Base-by-base conservation (phyloP, 2,888 invertebrate species). In the Pocota personata region DNA sequence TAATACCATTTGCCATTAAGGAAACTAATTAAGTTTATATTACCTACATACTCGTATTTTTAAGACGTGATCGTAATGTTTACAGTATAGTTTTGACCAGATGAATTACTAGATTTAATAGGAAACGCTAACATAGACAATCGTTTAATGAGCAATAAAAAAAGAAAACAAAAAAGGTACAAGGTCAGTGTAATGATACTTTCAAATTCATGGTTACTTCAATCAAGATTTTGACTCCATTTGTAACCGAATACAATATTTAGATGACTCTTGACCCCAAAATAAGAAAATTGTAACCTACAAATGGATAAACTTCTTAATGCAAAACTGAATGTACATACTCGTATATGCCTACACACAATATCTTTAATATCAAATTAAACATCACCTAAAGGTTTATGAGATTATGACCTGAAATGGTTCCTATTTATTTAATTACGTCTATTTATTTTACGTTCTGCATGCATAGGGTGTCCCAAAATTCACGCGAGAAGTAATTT, bases 151-250 rank as follows among this genome's bases (percentile, higher is more conserved):
- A 1, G 62, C 16, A 19, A 27, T 46, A 46, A 58, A 46, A 62
- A 43, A 16, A 30, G 2, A 30, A 14, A 21, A 12, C 10, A 12
- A 40, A 16, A 48, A 48, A 48, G 2, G n/a, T 46, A 30, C 46
- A 62, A 62, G 62, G 62, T 62, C 46, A 62, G 12, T 62, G 30
- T 46, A 30, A 43, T 46, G 46, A 19, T 46, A 62, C 16, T n/a
- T 24, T 27, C 24, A 52, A 27, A 27, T 27, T 52, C 62, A 62
- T 16, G 62, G 62, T 46, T 30, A 12, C 19, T 62, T 62, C 30
- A 62, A 62, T 46, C 46, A 32, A 46, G 30, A 30, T 19, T 43
- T 62, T 27, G 14, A 30, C 30, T 19, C 19, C 24, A 24, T 37
- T 3, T 6, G 19, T 46, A 24, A 24, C 4, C 52, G 50, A n/a